phyloP scores from a whole-genome alignment of 1,140 invertebrate species.

The Paralvinella palmiformis region DNA sequence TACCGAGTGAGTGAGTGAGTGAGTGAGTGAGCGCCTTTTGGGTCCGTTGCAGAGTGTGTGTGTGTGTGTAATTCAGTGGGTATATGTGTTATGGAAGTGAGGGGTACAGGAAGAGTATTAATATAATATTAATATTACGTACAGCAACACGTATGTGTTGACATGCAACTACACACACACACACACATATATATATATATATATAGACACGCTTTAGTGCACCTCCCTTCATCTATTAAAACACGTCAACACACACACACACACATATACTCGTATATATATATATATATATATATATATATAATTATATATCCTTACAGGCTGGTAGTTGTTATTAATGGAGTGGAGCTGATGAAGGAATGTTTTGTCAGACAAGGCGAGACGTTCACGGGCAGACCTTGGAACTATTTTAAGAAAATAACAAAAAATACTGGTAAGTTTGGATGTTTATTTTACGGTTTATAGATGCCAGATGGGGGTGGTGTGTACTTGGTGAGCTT shows the following conservation, averaged over 20 bases:
- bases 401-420: conserved; percentile 1
- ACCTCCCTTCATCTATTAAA: not conserved
- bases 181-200: not conserved
- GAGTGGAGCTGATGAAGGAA: not conserved
- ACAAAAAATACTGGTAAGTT: not conserved
- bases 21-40: too few relatives aligned
- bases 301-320: not conserved
- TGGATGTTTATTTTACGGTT: not conserved
- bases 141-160: too few relatives aligned
- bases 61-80: too few relatives aligned
- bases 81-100: too few relatives aligned
- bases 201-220: not conserved
- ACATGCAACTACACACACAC: not conserved
- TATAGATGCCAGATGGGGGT: not conserved
- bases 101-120: too few relatives aligned
- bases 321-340: not conserved
- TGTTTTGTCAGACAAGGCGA: conserved; percentile 3
- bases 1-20: too few relatives aligned
- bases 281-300: not conserved
- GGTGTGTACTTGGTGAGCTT: not conserved
- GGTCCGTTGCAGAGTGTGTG: too few relatives aligned
- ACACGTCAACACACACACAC: not conserved
- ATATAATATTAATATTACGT: too few relatives aligned
- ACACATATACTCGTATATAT: not conserved
- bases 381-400: not conserved